Base-by-base conservation (phyloP, 2,797 vertebrate species). In the Centroberyx gerrardi region DNA sequence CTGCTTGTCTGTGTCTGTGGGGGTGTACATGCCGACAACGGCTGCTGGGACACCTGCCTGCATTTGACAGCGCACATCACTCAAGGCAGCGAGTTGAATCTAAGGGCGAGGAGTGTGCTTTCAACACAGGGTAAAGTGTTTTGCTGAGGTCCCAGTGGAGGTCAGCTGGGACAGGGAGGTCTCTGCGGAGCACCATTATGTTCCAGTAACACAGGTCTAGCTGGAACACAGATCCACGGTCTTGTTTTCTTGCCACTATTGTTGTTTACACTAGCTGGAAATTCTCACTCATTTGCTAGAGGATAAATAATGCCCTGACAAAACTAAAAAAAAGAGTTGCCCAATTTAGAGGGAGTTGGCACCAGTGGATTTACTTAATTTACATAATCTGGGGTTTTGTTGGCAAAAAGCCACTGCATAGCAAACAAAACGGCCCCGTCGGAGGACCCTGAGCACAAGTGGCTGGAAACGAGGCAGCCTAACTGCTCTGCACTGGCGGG, bases 251-350 rank as follows among this genome's bases (percentile, higher is more conserved):
- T 33, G 33, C n/a, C 33, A 49, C 38, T 72, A 51, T 72, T 63
- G 54, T 68, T 82, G 68, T 74, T 81, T 82, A 56, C 62, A 42
- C 56, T 7, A 54, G 82, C 69, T 83, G 58, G 62, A 79, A 65
- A 81, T 70, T 74, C 67, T 81, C 56, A 29, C 69, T 73, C 29
- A 63, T 78, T 80, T 86, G 61, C 82, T 76, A 48, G 81, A 74
- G 46, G 53, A 88, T 80, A 84, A 91, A 88, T 82, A 75, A 89
- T 83, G 51, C 76, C 44, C 68, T 84, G 81, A 83, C 86, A 90
- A 81, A 90, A 85, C 76, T 82, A 80, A 83, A 85, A 80, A 83
- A 85, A 79, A 72, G 53, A 65, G 69, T 69, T 70, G 40, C n/a
- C 53, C 76, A 80, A 12, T 84, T 82, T 74, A 38, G 44, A 58